Base-by-base conservation (phyloP, 2,113 vertebrate species). In the Pomatostomus ruficeps region DNA sequence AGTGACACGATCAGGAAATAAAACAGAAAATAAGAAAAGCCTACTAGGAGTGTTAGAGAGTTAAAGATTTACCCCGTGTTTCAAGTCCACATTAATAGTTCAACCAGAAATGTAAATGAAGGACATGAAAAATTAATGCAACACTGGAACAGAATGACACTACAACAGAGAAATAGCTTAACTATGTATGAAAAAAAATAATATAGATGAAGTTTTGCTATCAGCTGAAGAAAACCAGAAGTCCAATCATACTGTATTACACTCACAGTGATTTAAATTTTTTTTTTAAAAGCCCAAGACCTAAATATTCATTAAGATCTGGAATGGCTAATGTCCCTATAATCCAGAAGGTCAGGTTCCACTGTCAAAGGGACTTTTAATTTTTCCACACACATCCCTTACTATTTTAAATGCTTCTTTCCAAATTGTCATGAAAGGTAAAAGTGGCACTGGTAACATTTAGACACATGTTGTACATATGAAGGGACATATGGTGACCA, bases 401-500 rank as follows among this genome's bases (percentile, higher is more conserved):
- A 40, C 3, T 1, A 21, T 48, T 57, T 21, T 15, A 12, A 71
- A 21, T 5, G 63, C 12, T 35, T 72, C 42, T 75, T 73, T 65
- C 16, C 22, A 35, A 19, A 36, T 11, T 58, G 12, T 31, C 12
- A 33, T 28, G 16, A 61, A 52, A 65, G 15, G 11, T n/a, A 52
- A 84, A 57, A 14, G 9, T 31, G 12, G 40, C 10, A 20, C 17
- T 25, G 23, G 10, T 31, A 71, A 9, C 17, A 48, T 48, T 36
- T 40, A 48, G 42, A 49, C 9, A 46, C 18, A 2, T 4, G 5
- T 45, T 71, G 48, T 4, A n/a, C 19, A 52, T 55, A 36, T 22
- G 31, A 48, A 1, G 1, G 24, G 18, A 31, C 19, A 36, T 26
- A 42, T 1, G 1, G 7, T 68, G 40, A n/a, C n/a, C n/a, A n/a